Evolutionary conservation across 2,113 vertebrate genomes (phyloP), one percentile per base, ranked within the genome.

Genomic region (Ranitomeya imitator): DNA sequence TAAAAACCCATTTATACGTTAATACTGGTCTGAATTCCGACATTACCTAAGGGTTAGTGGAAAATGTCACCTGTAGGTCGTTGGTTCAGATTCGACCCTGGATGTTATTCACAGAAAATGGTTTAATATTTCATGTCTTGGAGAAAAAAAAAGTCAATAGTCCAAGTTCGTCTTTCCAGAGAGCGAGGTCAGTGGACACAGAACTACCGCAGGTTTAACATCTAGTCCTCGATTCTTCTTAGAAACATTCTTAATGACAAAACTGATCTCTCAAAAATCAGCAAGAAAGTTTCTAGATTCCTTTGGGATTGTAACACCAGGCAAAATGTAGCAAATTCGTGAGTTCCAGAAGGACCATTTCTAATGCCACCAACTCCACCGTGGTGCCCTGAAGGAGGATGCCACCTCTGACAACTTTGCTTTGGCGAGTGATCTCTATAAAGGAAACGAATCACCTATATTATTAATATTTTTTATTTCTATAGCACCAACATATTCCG

Each of bases 41-140:
- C 81, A 89, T 89, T 89, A 89, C 87, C 87, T 89, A 85, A 79
- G 87, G 82, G 86, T 88, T 89, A 78, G 71, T 57, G 79, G n/a
- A 83, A 59, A 18, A 65, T 45, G 85, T 89, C 74, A 89, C 81
- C 87, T 89, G 52, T 12, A 69, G 87, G 87, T 89, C 82, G 65
- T 69, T n/a, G 81, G 82, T 65, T 89, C 73, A 79, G 51, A 79
- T 84, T 57, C 85, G 73, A 89, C 73, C 31, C 18, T 57, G 73
- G 45, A 26, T 69, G 59, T 61, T 89, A 89, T 89, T 85, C 73
- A 89, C 81, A 79, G 67, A 73, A 59, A 78, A 11, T 37, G 51
- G 31, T 77, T 89, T 89, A 89, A 89, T 89, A 89, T 89, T 89
- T 89, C 82, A 89, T 89, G 78, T 78, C 85, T 61, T 37, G 31